phyloP scores from a whole-genome alignment of 30 jellyfish, hydroid and myxozoan species.

The Haliclystus octoradiatus region DNA sequence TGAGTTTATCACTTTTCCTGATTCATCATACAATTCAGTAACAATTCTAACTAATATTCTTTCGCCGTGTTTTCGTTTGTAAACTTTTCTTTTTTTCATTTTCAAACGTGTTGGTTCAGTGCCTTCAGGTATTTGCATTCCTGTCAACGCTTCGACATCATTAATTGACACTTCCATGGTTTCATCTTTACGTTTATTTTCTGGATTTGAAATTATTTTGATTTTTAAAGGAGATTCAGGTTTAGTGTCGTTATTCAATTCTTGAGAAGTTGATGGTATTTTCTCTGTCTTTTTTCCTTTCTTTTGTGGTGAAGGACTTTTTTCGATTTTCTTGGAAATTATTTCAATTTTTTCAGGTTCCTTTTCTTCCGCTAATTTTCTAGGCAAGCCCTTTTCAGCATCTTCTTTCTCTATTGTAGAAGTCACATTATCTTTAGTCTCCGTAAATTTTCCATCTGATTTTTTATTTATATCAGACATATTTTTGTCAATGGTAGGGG shows the following conservation, averaged over 20 bases:
- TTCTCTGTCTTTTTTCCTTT: not conserved
- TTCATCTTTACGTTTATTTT: too few species aligned
- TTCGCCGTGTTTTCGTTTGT: not conserved
- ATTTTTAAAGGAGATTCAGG: not conserved
- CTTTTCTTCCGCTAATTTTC: not conserved
- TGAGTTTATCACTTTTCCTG: too few species aligned
- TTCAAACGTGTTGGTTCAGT: not conserved
- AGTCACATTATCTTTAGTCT: slow-evolving; percentile 46
- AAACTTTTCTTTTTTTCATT: not conserved
- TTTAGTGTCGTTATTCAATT: not conserved
- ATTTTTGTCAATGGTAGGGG: slow-evolving; percentile 61
- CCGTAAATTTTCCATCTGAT: too few species aligned
- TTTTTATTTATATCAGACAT: too few species aligned
- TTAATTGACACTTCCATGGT: too few species aligned
- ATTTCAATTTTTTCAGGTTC: not conserved
- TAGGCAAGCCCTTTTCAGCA: slow-evolving; percentile 10
- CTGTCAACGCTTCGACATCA: not conserved
- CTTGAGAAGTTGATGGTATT: not conserved
- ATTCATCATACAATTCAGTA: too few species aligned
- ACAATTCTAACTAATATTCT: not conserved
- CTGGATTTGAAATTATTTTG: not conserved
- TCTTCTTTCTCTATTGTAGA: slow-evolving; percentile 55
- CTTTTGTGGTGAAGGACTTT: too few species aligned
- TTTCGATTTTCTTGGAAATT: slow-evolving; percentile 3
- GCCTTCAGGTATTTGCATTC: not conserved